Percentiles rank a stretch among this genome's conserved stretches.
These are phyloP conservation scores for Drosophila pegasa DNA, from an alignment of 2,888 invertebrate genomes.

Conservation along the genomic window DNA sequence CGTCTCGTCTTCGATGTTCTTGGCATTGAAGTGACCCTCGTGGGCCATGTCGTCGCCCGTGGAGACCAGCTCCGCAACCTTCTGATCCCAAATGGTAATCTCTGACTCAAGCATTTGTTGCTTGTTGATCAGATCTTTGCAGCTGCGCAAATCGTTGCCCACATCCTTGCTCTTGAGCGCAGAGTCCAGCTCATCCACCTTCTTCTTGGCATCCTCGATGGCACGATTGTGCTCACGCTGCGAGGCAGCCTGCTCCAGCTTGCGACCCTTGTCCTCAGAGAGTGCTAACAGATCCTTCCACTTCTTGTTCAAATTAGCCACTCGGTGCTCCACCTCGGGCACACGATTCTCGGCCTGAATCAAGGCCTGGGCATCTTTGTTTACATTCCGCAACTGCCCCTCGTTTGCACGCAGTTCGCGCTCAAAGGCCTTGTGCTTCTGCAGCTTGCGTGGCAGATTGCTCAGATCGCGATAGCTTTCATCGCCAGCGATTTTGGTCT, in stretches of 20 bases:
- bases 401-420: conserved; percentile 97
- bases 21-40: conserved; percentile 97
- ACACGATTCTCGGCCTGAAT: conserved; percentile 90
- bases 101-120: conserved; percentile 96
- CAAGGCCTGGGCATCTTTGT: conserved; percentile 91
- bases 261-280: conserved; percentile 88
- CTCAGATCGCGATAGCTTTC: conserved; percentile 96
- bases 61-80: conserved; percentile 91
- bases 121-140: conserved; percentile 95
- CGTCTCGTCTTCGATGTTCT: conserved; percentile 92
- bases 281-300: conserved; percentile 91
- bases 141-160: conserved; percentile 95
- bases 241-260: conserved; percentile 94
- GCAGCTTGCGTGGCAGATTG: conserved; percentile 95
- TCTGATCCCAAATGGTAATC: conserved; percentile 92
- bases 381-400: conserved; percentile 94
- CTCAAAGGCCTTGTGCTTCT: conserved; percentile 98
- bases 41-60: conserved; percentile 96
- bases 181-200: conserved; percentile 93
- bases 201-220: conserved; percentile 94
- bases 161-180: conserved; percentile 92
- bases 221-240: conserved; percentile 92
- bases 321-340: conserved; percentile 88
- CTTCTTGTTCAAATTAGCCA: conserved; percentile 89
- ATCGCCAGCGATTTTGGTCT: conserved; percentile 95